phyloP scores from a whole-genome alignment of 2,888 invertebrate species.

The Arrhopalites spinosus region DNA sequence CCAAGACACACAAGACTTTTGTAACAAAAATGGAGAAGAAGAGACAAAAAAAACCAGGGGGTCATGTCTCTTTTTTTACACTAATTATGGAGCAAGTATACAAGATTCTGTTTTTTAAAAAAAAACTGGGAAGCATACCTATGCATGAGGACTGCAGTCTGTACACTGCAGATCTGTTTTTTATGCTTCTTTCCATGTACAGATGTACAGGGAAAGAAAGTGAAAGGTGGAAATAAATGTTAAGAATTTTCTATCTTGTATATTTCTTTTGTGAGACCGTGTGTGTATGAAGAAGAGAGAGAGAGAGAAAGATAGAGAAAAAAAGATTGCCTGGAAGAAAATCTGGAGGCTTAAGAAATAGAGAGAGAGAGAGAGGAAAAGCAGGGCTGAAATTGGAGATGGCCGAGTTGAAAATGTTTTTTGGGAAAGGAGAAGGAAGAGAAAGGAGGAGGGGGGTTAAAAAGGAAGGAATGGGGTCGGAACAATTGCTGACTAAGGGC shows the following conservation, averaged over 20 bases:
- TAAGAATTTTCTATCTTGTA: not conserved
- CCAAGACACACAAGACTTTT: too few species aligned
- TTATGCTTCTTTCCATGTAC: too few species aligned
- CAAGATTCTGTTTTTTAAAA: too few species aligned
- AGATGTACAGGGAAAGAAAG: too few species aligned
- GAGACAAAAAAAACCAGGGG: too few species aligned
- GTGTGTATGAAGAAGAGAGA: not conserved
- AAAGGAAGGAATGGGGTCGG: conserved; percentile 4
- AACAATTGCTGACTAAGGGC: not conserved
- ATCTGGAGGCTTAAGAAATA: not conserved
- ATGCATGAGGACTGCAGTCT: too few species aligned
- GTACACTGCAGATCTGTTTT: too few species aligned
- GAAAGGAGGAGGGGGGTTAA: not conserved
- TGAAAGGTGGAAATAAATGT: not conserved
- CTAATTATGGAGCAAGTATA: too few species aligned
- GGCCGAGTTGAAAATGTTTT: not conserved
- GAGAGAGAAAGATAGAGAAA: conserved; percentile 12
- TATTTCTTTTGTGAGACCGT: not conserved
- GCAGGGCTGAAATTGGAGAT: conserved; percentile 14
- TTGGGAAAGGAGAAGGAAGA: not conserved
- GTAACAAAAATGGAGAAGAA: too few species aligned
- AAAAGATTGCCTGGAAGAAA: not conserved
- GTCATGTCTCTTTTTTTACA: too few species aligned
- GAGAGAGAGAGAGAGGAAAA: too few species aligned
- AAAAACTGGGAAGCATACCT: too few species aligned